A percentile compares a stretch with the other conserved stretches of the same genome.
These are phyloP conservation scores for Orthosia gothica DNA, from an alignment of 2,888 invertebrate genomes.

Conservation along the genomic window DNA sequence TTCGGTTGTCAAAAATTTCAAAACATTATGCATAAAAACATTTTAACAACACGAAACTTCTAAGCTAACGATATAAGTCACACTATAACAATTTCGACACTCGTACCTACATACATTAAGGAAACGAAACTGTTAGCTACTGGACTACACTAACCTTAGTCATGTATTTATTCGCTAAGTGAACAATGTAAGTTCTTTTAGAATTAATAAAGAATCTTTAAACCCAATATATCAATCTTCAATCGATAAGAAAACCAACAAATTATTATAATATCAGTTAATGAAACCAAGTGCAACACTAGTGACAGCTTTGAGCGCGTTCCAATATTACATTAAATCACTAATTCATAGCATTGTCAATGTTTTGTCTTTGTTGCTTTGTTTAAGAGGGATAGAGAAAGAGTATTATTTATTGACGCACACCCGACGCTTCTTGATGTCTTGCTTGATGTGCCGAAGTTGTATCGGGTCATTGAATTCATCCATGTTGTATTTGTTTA, in stretches of 20 bases:
- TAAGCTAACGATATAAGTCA: too few species aligned
- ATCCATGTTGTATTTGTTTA: slow-evolving; percentile 70
- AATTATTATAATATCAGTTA: slow-evolving; percentile 13
- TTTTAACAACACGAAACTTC: too few species aligned
- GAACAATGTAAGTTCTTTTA: too few species aligned
- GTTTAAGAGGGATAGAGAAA: slow-evolving; percentile 4
- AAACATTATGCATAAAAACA: too few species aligned
- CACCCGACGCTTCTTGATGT: slow-evolving; percentile 41
- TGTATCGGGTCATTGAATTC: slow-evolving; percentile 59
- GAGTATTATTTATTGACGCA: slow-evolving; percentile 22
- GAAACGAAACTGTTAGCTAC: too few species aligned
- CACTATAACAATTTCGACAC: too few species aligned
- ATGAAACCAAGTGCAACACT: slow-evolving; percentile 28
- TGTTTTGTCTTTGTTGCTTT: slow-evolving; percentile 18
- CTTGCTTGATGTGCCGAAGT: slow-evolving; percentile 66
- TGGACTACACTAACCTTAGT: too few species aligned
- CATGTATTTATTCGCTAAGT: too few species aligned
- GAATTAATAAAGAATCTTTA: too few species aligned
- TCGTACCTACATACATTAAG: too few species aligned
- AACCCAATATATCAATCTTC: too few species aligned
- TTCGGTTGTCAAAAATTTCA: too few species aligned
- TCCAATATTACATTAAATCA: slow-evolving; percentile 1
- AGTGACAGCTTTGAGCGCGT: slow-evolving; percentile 25
- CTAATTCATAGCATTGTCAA: not conserved
- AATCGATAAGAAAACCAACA: slow-evolving; percentile 8